Percentiles rank a stretch among this genome's conserved stretches.
Evolutionary conservation across 2,888 invertebrate species (phyloP).

Genomic region (Rhagophthalmus giganteus): DNA sequence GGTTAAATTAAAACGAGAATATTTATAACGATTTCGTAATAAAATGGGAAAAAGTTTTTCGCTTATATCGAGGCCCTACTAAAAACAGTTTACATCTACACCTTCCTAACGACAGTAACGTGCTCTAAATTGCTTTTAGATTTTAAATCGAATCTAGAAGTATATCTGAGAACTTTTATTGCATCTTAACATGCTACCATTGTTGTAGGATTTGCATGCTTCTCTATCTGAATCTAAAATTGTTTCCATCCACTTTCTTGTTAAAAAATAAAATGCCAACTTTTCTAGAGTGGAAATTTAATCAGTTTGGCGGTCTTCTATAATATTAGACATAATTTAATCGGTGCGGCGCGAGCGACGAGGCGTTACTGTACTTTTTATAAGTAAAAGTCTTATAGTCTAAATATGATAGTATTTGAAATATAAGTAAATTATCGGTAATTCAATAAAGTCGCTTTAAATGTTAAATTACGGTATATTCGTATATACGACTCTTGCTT

Average conservation of each 20-base stretch:
- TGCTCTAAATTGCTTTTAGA: conserved; percentile 27
- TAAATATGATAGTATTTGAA: neutral
- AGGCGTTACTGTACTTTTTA: too few relatives aligned
- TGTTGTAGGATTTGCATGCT: conserved; percentile 18
- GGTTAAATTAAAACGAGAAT: neutral
- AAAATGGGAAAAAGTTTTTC: neutral
- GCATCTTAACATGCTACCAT: conserved; percentile 21
- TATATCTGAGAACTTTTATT: conserved; percentile 26
- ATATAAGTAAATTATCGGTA: neutral
- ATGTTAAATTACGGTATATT: too few relatives aligned
- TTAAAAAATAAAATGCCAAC: conserved; percentile 4
- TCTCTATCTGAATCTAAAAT: conserved; percentile 7
- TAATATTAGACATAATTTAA: too few relatives aligned
- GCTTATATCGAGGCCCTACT: neutral
- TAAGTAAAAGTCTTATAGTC: too few relatives aligned
- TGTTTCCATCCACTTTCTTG: conserved; percentile 8
- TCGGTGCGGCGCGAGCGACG: too few relatives aligned
- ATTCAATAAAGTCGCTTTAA: too few relatives aligned
- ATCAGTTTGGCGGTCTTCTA: too few relatives aligned
- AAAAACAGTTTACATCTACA: conserved; percentile 18
- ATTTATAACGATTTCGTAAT: neutral
- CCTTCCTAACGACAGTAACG: conserved; percentile 19
- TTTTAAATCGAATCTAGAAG: conserved; percentile 27
- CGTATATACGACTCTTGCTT: too few relatives aligned
- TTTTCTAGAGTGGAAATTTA: too few relatives aligned